phyloP scores from a whole-genome alignment of 2,113 vertebrate species.

The Macaca mulatta region DNA sequence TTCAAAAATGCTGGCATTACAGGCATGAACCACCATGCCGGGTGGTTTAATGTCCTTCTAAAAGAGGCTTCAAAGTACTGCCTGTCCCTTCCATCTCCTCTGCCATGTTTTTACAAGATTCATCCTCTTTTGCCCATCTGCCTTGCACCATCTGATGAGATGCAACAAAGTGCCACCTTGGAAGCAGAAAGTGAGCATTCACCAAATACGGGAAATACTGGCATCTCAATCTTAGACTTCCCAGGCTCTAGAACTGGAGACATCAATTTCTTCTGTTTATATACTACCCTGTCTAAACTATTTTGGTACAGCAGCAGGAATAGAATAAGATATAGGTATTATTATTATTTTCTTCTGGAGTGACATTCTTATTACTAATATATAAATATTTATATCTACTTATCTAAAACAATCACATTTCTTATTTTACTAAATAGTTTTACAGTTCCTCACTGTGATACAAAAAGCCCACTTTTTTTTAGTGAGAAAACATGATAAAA shows the following conservation, averaged over 20 bases:
- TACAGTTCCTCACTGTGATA: neutral
- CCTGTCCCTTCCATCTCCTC: neutral
- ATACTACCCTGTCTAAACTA: neutral
- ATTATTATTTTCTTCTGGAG: neutral
- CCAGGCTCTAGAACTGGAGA: neutral
- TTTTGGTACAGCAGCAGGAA: neutral
- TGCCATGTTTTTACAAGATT: neutral
- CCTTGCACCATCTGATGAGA: neutral
- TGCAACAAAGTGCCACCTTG: accelerated
- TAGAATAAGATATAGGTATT: neutral
- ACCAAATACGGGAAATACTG: neutral
- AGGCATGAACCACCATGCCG: no score
- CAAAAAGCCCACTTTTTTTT: neutral
- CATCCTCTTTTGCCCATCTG: neutral
- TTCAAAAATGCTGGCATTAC: no score
- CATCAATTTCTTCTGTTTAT: neutral
- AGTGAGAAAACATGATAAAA: neutral
- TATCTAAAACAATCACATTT: neutral
- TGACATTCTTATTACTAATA: neutral
- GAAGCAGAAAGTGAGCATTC: neutral
- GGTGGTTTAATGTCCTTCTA: neutral
- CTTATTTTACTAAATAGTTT: neutral
- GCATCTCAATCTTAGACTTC: neutral
- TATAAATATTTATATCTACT: neutral
- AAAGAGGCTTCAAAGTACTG: neutral